Evolutionary conservation across 1,140 invertebrate genomes (phyloP).

Genomic region (Meloidogyne chitwoodi): DNA sequence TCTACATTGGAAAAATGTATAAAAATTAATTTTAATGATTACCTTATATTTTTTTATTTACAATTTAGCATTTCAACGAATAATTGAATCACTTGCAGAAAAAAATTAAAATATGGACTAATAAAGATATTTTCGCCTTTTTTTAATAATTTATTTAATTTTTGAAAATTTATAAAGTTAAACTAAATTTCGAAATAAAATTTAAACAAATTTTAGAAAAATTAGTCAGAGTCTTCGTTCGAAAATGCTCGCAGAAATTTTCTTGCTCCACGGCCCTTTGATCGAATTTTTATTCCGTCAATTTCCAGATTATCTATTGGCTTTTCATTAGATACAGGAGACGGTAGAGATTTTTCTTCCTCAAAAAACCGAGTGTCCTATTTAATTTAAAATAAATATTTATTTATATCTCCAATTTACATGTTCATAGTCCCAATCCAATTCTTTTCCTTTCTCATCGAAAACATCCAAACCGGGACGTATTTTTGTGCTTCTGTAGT

Average conservation of each 20-base stretch:
- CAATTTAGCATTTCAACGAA: neutral
- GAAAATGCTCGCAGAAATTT: conserved; percentile 32
- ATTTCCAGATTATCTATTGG: neutral
- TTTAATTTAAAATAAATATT: too few species aligned
- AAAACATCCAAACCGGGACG: conserved; percentile 56
- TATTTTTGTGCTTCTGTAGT: conserved; percentile 25
- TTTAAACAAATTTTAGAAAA: neutral
- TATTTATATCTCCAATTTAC: neutral
- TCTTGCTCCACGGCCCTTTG: conserved; percentile 38
- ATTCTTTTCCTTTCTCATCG: conserved; percentile 50
- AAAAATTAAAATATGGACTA: neutral
- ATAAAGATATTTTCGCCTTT: too few species aligned
- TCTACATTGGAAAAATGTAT: conserved; percentile 28
- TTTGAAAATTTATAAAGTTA: neutral
- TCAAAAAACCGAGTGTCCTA: conserved; percentile 53
- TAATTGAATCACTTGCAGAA: neutral
- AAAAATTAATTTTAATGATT: neutral
- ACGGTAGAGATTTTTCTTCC: neutral
- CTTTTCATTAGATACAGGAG: neutral
- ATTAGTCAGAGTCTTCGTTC: neutral
- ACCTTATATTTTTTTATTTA: neutral
- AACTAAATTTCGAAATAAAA: neutral
- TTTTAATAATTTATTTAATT: neutral
- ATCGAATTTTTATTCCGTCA: conserved; percentile 35
- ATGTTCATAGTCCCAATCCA: conserved; percentile 59